Base-by-base conservation (phyloP, 2,113 vertebrate species). In the Andinoacara biseriatus region DNA sequence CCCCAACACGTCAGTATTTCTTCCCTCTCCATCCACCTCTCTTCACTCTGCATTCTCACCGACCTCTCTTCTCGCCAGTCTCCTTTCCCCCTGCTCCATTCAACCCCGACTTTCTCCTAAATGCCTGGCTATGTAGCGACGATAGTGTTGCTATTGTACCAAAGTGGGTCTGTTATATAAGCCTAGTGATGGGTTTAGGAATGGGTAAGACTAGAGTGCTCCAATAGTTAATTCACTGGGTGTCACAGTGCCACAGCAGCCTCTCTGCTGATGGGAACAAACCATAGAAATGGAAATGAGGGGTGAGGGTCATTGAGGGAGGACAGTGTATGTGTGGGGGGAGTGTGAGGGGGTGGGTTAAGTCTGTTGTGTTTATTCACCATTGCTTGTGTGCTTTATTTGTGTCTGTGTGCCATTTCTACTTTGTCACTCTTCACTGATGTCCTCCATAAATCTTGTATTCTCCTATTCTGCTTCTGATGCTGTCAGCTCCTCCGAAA, bases 231-330 rank as follows among this genome's bases (percentile, higher is more conserved):
- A 93, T 94, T 93, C 89, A 90, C 20, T 6, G 88, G 82, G 86
- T 92, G 92, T 89, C 92, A 85, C 67, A 76, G 82, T 60, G 78
- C 76, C 3, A 61, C 80, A 75, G 31, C 87, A 84, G 81, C 22
- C 89, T 61, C 85, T 82, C 63, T 87, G 79, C 88, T 91, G 87
- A 80, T 85, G 81, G 79, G 89, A 90, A 77, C 83, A 74, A 76
- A 89, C 81, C 87, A 93, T 91, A 92, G 81, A 90, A 80, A 94
- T 94, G 91, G 89, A 94, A 94, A 94, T 93, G 52, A 93, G 82
- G 91, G 91, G 80, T 82, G 81, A 87, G 90, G 90, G 87, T 87
- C 90, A 31, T 60, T 76, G 76, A 5, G 31, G 40, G n/a, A 10
- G n/a, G 61, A 20, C 7, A 18, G 54, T 57, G 9, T 10, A 38